Evolutionary conservation across 2,113 vertebrate genomes (phyloP), one percentile per base, ranked within the genome.

Genomic region (Dipodomys spectabilis): DNA sequence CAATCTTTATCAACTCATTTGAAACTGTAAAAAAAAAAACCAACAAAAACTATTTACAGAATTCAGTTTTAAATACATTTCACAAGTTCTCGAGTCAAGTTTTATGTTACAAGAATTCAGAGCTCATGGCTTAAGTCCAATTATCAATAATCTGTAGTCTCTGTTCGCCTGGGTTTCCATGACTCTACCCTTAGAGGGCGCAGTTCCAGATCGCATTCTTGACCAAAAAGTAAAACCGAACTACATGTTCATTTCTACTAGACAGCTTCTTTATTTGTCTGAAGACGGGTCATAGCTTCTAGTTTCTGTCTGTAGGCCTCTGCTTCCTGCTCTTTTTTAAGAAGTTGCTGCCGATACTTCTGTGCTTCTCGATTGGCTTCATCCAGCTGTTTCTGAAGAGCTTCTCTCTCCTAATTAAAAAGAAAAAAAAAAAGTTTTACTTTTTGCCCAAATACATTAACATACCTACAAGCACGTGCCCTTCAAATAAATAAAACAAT

Each of bases 301-400:
- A 99, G 97, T 91, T 99, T 99, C 98, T 98, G 98, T 93, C 99
- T 97, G 96, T 98, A 99, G 35, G 98, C 98, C 80, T 99, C 99
- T 22, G 99, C 99, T 95, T 99, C 99, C 97, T 99, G 98, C 27
- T 99, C 99, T 94, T 99, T 99, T 97, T 99, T 99, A 87, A 99
- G 96, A 94, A 99, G 98, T 95, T 99, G 99, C 96, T 99, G 98
- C 44, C 99, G 98, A 0, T 99, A 99, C 87, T 98, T 99, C 96
- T 99, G 99, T 28, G 98, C 99, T 97, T 99, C 99, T 87, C 99
- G 97, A 92, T 99, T 99, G 67, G 99, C 99, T 96, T 99, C 99
- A 96, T 99, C 99, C 98, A 99, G 97, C 97, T 99, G 99, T 97
- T 99, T 99, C 97, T 99, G 98, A 95, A 99, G 98, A 78, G 98